These are phyloP conservation scores for Tigriopus japonicus DNA, from an alignment of 1,140 invertebrate species.

Conservation along the genomic window DNA sequence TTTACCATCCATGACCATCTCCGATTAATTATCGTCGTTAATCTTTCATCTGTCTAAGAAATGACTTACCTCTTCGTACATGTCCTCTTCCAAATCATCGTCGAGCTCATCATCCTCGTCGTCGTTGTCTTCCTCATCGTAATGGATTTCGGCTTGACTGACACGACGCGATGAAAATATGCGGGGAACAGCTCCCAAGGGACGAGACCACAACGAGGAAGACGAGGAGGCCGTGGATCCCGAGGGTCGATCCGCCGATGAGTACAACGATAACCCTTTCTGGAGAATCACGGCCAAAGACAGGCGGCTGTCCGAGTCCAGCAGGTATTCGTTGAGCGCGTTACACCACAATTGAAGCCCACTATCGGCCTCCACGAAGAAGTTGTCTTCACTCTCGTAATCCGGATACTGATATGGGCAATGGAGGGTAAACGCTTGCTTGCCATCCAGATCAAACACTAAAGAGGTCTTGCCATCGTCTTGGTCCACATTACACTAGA, in stretches of 20 bases:
- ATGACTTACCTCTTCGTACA: neutral
- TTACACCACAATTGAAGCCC: conserved; percentile 21
- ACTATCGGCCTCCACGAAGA: conserved; percentile 22
- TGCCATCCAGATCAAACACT: neutral
- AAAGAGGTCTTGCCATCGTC: neutral
- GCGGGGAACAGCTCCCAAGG: neutral
- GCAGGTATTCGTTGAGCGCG: conserved; percentile 21
- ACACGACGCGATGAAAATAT: neutral
- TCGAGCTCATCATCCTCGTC: neutral
- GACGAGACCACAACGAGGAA: neutral
- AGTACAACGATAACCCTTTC: conserved; percentile 6
- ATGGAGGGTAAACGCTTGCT: conserved; percentile 3
- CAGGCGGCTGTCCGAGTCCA: neutral
- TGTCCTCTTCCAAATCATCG: neutral
- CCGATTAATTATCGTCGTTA: no score
- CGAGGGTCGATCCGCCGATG: neutral
- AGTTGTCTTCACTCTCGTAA: conserved; percentile 17
- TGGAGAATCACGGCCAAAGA: neutral
- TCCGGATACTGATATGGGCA: conserved; percentile 2
- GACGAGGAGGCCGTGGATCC: neutral
- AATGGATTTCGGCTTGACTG: neutral
- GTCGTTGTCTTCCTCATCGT: neutral
- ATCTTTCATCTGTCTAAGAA: no score
- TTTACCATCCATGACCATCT: no score
- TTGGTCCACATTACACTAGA: neutral